Conservation (phyloP, 2,113 vertebrate species). For the Alectura lathami region DNA sequence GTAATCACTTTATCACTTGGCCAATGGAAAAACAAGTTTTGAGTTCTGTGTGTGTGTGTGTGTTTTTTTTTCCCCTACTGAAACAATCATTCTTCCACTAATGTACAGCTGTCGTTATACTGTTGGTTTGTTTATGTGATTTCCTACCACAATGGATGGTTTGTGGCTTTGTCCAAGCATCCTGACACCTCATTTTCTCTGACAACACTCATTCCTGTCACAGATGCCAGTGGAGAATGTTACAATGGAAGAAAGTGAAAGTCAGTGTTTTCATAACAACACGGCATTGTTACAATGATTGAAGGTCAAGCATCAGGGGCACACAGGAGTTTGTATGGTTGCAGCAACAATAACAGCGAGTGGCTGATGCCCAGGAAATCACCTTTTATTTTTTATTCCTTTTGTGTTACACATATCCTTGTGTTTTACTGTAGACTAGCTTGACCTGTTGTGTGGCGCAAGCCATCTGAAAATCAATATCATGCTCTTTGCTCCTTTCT, state of each 20-base stretch:
- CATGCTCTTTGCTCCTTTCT: background rate
- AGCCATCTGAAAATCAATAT: slow-evolving; percentile 15
- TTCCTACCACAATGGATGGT: background rate
- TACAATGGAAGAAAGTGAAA: slow-evolving; percentile 36
- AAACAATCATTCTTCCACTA: slow-evolving; percentile 18
- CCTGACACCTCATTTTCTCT: slow-evolving; percentile 39
- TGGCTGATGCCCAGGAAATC: slow-evolving; percentile 40
- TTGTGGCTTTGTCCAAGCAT: slow-evolving; percentile 25
- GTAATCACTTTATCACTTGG: background rate
- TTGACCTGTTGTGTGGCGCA: background rate
- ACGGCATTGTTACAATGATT: background rate
- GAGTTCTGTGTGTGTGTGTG: background rate
- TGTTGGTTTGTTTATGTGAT: background rate
- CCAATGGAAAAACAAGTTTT: background rate
- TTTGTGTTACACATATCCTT: slow-evolving; percentile 32
- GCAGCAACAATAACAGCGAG: background rate
- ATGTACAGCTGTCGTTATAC: background rate
- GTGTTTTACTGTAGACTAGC: slow-evolving; percentile 19
- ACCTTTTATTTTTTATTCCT: slow-evolving; percentile 30
- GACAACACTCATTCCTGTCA: slow-evolving; percentile 20
- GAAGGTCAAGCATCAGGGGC: slow-evolving; percentile 31
- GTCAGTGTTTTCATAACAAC: background rate
- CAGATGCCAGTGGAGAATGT: slow-evolving; percentile 22
- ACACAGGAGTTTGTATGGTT: background rate
- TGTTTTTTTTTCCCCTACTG: background rate